A percentile compares a stretch with the other conserved stretches of the same genome.
phyloP scores from a whole-genome alignment of 2,113 vertebrate species.

The Hippocampus comes region DNA sequence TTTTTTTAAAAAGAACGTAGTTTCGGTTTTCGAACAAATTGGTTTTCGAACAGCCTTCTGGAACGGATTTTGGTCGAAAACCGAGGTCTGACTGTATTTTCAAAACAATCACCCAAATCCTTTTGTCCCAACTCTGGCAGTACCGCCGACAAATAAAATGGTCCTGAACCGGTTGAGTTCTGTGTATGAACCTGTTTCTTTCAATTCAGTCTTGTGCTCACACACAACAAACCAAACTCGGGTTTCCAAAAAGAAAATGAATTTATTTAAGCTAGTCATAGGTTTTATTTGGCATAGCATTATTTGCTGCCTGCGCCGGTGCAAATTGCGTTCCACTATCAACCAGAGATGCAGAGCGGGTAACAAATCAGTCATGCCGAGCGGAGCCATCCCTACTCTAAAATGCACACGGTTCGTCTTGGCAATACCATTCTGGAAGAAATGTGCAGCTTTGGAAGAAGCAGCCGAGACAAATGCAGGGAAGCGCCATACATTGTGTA shows the following conservation, averaged over 20 bases:
- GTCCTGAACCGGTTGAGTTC: not conserved
- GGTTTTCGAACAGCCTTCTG: no score
- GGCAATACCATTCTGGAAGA: constrained; percentile 19
- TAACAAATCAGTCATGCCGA: not conserved
- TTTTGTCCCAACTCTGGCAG: not conserved
- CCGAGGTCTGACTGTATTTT: no score
- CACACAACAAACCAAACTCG: not conserved
- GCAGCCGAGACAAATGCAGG: constrained; percentile 31
- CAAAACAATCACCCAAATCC: no score
- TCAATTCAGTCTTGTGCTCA: not conserved
- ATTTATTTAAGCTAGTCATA: not conserved
- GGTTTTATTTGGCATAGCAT: not conserved
- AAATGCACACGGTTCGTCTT: not conserved
- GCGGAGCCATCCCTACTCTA: not conserved
- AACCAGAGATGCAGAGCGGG: not conserved
- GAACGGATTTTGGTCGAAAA: no score
- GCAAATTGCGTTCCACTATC: not conserved
- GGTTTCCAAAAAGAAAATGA: not conserved
- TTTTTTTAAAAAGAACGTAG: no score
- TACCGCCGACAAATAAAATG: not conserved
- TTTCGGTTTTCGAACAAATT: no score
- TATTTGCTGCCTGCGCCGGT: not conserved
- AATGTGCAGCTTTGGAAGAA: constrained; percentile 44
- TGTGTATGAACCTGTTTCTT: not conserved
- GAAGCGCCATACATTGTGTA: constrained; percentile 40